Conservation (phyloP, 2,797 vertebrate species). For the Coregonus sp. region DNA sequence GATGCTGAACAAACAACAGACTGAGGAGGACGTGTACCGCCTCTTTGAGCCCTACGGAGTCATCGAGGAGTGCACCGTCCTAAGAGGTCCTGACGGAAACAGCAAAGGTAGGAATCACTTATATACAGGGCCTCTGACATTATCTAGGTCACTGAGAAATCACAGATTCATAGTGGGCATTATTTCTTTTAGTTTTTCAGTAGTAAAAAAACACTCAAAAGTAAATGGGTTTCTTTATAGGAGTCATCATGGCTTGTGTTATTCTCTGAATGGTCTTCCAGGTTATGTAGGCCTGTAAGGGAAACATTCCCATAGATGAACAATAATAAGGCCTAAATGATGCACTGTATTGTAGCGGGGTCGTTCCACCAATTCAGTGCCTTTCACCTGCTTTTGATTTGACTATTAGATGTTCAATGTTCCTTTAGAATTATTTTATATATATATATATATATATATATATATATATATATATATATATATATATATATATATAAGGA, state of each 20-base stretch:
- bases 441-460: no score
- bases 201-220: background rate
- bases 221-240: background rate
- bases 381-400: no score
- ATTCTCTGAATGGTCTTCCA: background rate
- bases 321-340: background rate
- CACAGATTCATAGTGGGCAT: background rate
- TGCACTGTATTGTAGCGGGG: background rate
- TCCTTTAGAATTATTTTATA: no score
- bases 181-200: background rate
- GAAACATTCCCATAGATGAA: background rate
- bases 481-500: no score
- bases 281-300: background rate
- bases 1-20: conserved; percentile 99
- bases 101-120: conserved; percentile 88
- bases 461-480: no score
- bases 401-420: no score
- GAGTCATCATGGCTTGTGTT: background rate
- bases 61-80: conserved; percentile 97
- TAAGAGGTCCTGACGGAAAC: conserved; percentile 96
- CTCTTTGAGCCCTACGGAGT: conserved; percentile 98
- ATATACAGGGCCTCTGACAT: conserved; percentile 30
- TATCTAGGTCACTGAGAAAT: conserved; percentile 57
- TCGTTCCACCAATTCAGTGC: no score
- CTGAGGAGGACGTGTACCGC: conserved; percentile 95